Conservation (phyloP, 2,888 invertebrate species). For the Clepsis dumicolana region DNA sequence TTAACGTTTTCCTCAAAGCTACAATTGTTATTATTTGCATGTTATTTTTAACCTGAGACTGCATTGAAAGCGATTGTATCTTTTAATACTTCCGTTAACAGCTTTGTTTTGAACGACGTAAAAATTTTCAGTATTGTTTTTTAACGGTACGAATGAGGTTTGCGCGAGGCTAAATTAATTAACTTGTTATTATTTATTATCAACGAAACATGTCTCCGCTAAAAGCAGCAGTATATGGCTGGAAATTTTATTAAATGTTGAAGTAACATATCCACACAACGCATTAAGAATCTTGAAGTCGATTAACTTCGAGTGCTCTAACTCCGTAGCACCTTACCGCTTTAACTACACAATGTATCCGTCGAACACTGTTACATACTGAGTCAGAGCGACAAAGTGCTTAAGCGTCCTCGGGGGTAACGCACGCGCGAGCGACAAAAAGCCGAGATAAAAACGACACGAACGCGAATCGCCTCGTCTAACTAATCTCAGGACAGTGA, state of each 20-base stretch:
- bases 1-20: slow-evolving; percentile 55
- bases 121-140: not conserved
- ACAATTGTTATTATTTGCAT: not conserved
- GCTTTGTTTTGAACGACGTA: not conserved
- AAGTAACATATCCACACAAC: not conserved
- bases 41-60: not conserved
- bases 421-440: slow-evolving; percentile 75
- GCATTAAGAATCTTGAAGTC: not conserved
- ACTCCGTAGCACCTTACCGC: not conserved
- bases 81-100: not conserved
- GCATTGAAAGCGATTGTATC: not conserved
- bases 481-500: slow-evolving; percentile 75
- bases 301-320: not conserved
- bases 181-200: not conserved
- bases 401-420: slow-evolving; percentile 61
- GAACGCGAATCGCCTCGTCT: slow-evolving; percentile 61
- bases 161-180: not conserved
- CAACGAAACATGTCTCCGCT: slow-evolving; percentile 22
- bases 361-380: slow-evolving; percentile 32
- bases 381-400: not conserved
- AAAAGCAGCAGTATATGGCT: slow-evolving; percentile 49
- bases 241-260: not conserved
- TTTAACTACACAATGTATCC: slow-evolving; percentile 59
- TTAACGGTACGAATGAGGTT: not conserved
- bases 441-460: slow-evolving; percentile 69